A percentile compares a stretch with the other conserved stretches of the same genome.
phyloP scores from a whole-genome alignment of 2,888 invertebrate genomes.

The Nudaria mundana region DNA sequence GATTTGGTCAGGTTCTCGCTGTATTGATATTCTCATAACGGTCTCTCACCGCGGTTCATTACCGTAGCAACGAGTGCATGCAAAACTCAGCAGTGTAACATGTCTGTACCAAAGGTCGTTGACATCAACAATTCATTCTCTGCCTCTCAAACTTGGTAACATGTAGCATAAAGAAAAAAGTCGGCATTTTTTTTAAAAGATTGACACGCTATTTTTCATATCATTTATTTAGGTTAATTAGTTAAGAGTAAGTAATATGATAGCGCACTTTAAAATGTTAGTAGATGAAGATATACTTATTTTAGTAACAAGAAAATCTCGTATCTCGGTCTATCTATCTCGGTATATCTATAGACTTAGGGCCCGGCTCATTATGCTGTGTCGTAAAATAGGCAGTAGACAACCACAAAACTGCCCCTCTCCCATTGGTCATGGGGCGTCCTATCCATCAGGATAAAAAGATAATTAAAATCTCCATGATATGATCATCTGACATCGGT shows the following conservation, averaged over 20 bases:
- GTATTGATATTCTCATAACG: background rate
- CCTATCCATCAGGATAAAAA: too few relatives aligned
- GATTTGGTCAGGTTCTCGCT: too few relatives aligned
- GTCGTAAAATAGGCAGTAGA: too few relatives aligned
- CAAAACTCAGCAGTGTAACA: conserved; percentile 39
- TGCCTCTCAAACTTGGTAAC: background rate
- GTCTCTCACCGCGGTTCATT: conserved; percentile 12
- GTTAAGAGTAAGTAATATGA: conserved; percentile 1
- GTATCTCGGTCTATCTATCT: too few relatives aligned
- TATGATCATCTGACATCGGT: too few relatives aligned
- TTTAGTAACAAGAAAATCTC: too few relatives aligned
- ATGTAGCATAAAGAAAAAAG: background rate
- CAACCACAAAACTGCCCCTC: too few relatives aligned
- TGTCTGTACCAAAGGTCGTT: conserved; percentile 20
- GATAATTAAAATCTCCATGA: too few relatives aligned
- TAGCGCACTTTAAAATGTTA: background rate
- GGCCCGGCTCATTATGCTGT: too few relatives aligned
- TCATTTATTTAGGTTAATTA: conserved; percentile 27
- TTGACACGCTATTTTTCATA: conserved; percentile 8
- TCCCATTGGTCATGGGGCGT: too few relatives aligned
- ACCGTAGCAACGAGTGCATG: conserved; percentile 32
- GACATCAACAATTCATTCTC: conserved; percentile 1
- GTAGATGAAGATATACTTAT: background rate
- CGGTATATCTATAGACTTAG: too few relatives aligned
- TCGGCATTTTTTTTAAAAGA: conserved; percentile 3